These are phyloP conservation scores for Archips xylosteana DNA, from an alignment of 2,888 invertebrate species.

Conservation along the genomic window DNA sequence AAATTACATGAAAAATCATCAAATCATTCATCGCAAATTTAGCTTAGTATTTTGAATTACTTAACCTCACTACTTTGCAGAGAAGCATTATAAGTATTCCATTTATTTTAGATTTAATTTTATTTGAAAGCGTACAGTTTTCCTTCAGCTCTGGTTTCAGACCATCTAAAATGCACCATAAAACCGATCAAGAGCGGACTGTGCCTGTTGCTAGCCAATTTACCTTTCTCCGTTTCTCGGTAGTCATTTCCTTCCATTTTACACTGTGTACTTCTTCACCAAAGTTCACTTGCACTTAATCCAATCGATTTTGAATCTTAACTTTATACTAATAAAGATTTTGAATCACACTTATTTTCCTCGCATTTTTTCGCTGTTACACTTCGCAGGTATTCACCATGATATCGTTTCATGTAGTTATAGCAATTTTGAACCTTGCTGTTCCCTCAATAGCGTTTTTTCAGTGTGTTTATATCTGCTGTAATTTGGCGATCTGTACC, in stretches of 20 bases:
- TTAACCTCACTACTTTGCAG: no score
- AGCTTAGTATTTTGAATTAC: no score
- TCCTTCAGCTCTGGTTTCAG: background rate
- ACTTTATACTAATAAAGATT: background rate
- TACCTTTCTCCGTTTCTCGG: conserved; percentile 57
- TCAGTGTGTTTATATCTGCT: background rate
- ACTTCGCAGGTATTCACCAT: conserved; percentile 22
- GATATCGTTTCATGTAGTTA: background rate
- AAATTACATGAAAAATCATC: no score
- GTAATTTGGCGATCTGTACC: conserved; percentile 24
- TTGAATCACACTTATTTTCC: background rate
- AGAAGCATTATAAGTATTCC: no score
- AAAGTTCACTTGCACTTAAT: background rate
- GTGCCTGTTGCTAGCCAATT: conserved; percentile 34
- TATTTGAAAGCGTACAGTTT: no score
- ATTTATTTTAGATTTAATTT: no score
- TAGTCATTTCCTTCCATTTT: conserved; percentile 57
- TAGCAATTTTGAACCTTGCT: conserved; percentile 11
- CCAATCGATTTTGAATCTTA: background rate
- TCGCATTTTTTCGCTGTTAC: conserved; percentile 28
- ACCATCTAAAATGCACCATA: conserved; percentile 6
- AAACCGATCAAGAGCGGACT: conserved; percentile 13
- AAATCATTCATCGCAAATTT: no score
- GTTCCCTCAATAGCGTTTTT: background rate
- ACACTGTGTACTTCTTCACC: background rate